A percentile compares a stretch with the other conserved stretches of the same genome.
These are phyloP conservation scores for Zygothrica quintamaculata DNA, from an alignment of 2,888 invertebrate genomes.

Conservation along the genomic window DNA sequence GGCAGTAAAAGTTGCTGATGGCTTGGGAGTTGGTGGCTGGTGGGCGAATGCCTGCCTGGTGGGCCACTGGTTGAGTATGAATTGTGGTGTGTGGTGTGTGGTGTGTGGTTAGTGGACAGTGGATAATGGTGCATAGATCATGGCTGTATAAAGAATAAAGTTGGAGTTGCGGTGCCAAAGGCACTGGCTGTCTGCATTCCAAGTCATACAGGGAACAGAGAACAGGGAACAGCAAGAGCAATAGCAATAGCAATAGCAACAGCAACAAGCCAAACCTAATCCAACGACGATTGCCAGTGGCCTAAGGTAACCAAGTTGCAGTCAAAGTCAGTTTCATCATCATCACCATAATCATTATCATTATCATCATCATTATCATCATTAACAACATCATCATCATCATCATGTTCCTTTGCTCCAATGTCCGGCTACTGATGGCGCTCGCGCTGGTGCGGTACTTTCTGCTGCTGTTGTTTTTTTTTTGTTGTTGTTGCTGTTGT, in stretches of 20 bases:
- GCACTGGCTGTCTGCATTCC: constrained; percentile 48
- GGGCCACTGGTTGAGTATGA: background rate
- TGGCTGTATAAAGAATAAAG: background rate
- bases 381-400: background rate
- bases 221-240: constrained; percentile 13
- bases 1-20: constrained; percentile 8
- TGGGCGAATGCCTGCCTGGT: constrained; percentile 7
- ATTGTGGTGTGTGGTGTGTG: background rate
- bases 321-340: constrained; percentile 9
- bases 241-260: constrained; percentile 13
- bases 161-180: constrained; percentile 9
- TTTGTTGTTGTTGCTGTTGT: constrained; percentile 40
- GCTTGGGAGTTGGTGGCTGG: no score
- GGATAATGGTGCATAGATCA: no score
- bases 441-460: constrained; percentile 37
- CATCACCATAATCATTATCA: background rate
- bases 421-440: constrained; percentile 45
- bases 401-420: constrained; percentile 2
- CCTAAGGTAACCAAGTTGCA: constrained; percentile 18
- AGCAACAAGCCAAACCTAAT: constrained; percentile 44
- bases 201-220: constrained; percentile 27
- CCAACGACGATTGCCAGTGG: constrained; percentile 33
- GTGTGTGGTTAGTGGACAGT: background rate
- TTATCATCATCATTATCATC: background rate
- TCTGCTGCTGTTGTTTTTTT: constrained; percentile 29